phyloP scores from a whole-genome alignment of 2,888 invertebrate species.

The Drosophila meridionalis region DNA sequence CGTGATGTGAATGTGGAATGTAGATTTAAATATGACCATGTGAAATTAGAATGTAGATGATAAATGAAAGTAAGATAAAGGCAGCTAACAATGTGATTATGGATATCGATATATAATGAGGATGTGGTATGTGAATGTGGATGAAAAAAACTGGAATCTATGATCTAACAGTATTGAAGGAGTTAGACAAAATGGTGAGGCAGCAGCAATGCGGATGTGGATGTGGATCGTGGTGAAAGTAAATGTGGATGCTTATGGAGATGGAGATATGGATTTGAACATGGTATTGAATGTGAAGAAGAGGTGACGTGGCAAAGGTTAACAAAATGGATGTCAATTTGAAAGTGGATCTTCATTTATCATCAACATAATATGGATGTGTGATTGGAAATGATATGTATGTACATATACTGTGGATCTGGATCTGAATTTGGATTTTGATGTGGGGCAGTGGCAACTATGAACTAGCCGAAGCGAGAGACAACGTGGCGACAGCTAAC shows the following conservation, averaged over 20 bases:
- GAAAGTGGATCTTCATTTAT: not conserved
- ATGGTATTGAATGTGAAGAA: not conserved
- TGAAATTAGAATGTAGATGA: not conserved
- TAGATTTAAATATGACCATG: not conserved
- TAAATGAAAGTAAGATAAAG: not conserved
- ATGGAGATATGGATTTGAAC: too few relatives aligned
- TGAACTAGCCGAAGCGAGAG: slow-evolving; percentile 45
- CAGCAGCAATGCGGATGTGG: too few relatives aligned
- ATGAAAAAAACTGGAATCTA: too few relatives aligned
- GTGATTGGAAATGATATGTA: not conserved
- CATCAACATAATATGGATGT: not conserved
- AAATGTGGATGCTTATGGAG: too few relatives aligned
- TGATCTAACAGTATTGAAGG: too few relatives aligned
- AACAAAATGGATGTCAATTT: too few relatives aligned
- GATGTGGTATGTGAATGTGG: too few relatives aligned
- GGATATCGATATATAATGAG: too few relatives aligned
- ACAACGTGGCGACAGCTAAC: slow-evolving; percentile 67
- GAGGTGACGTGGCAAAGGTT: too few relatives aligned
- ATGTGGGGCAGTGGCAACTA: not conserved
- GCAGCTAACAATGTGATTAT: not conserved
- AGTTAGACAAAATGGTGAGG: too few relatives aligned
- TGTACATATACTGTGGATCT: not conserved
- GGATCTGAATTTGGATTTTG: not conserved
- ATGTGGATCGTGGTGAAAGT: too few relatives aligned
- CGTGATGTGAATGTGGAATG: not conserved